phyloP scores from a whole-genome alignment of 2,113 vertebrate genomes.

The Channa argus region DNA sequence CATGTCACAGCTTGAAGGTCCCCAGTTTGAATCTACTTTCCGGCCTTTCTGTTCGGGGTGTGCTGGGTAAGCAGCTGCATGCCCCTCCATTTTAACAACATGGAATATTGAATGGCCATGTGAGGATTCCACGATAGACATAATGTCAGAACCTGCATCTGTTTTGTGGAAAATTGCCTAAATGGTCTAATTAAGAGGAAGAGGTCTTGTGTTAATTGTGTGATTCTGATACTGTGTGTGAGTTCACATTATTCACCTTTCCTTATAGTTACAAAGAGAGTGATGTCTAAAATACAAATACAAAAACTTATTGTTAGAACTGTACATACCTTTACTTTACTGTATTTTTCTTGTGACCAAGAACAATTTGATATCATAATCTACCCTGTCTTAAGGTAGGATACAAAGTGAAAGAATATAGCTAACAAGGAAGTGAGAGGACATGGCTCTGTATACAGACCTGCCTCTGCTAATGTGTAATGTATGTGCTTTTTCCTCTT shows the following conservation, averaged over 20 bases:
- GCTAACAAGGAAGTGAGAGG: not conserved
- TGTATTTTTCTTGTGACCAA: too few relatives aligned
- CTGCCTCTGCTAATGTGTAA: constrained; percentile 36
- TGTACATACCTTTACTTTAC: too few relatives aligned
- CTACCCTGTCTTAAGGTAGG: not conserved
- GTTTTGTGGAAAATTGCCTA: not conserved
- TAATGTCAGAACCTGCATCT: constrained; percentile 24
- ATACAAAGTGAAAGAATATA: not conserved
- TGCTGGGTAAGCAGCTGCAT: not conserved
- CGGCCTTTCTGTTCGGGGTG: too few relatives aligned
- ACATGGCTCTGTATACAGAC: not conserved
- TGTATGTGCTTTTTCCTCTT: constrained; percentile 34
- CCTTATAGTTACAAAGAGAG: not conserved
- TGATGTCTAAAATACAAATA: too few relatives aligned
- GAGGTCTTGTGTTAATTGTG: not conserved
- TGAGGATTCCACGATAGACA: not conserved
- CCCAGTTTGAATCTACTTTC: too few relatives aligned
- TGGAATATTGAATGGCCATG: not conserved
- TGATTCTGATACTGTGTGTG: not conserved
- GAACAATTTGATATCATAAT: not conserved
- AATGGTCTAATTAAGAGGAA: constrained; percentile 16
- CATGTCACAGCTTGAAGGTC: too few relatives aligned
- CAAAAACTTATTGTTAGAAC: not conserved
- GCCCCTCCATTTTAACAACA: not conserved
- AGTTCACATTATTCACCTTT: not conserved